Base-by-base conservation (phyloP, 2,797 vertebrate genomes). In the Chaetodon trifasciatus region DNA sequence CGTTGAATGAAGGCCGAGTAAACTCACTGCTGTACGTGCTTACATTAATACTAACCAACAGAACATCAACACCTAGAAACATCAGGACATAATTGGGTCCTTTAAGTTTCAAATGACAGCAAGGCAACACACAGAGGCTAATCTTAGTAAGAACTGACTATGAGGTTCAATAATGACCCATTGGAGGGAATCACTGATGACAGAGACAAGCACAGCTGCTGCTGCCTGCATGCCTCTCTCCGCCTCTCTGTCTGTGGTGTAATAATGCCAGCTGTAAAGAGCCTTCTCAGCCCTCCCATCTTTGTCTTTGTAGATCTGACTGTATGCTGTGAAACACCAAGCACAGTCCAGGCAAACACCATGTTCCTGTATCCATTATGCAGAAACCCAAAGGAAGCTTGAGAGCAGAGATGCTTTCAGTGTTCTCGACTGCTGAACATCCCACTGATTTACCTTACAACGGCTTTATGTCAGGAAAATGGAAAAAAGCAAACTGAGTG, bases 311-410 rank as follows among this genome's bases (percentile, higher is more conserved):
- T 63, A 64, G 40, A 71, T 55, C 46, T 28, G 32, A 81, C 63
- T 44, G 55, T 58, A 62, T 16, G 64, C 60, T 87, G 75, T 55
- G 6, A 76, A 83, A 78, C 77, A 68, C 74, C 67, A 67, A 66
- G 63, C 74, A 70, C 39, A 57, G 74, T 58, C 60, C 69, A 70
- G 74, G 79, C 74, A 92, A 89, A 84, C 77, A 58, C 44, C 47
- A 23, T 81, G 88, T 89, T 87, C 80, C 78, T 63, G 13, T 57
- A 90, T 93, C 61, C 66, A 93, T 93, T 93, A 92, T 94, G 92
- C 58, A 93, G 72, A 88, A 64, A 70, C 28, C 60, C 60, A 67
- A 21, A 50, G 11, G 40, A 55, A 86, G 50, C 63, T 9, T 40
- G 67, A 3, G 3, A 60, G 74, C 53, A 62, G 82, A 81, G 74